Evolutionary conservation across 2,113 vertebrate species (phyloP).

Genomic region (Crypturellus undulatus): DNA sequence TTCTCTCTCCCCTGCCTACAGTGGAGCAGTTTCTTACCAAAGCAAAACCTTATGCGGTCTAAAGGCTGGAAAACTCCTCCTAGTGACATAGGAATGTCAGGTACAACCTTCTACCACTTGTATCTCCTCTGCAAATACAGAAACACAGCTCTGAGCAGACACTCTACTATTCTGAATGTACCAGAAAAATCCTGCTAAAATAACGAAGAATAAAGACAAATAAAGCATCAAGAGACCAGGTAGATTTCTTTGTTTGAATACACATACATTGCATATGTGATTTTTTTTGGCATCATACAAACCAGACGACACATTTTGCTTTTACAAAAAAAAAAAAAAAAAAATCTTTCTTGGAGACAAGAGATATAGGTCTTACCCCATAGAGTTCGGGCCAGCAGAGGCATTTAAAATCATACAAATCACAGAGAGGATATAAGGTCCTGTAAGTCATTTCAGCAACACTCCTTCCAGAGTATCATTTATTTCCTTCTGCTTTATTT

Average conservation of each 20-base stretch:
- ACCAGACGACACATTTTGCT: neutral
- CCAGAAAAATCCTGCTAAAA: neutral
- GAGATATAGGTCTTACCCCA: neutral
- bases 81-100: neutral
- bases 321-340: neutral
- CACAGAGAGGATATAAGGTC: neutral
- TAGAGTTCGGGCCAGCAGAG: neutral
- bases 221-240: neutral
- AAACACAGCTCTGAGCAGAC: neutral
- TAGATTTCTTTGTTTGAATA: slow-evolving; percentile 39
- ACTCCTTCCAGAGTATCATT: neutral
- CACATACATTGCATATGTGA: slow-evolving; percentile 25
- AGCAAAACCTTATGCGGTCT: neutral
- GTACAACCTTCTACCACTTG: neutral
- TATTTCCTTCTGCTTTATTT: neutral
- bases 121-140: neutral
- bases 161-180: neutral
- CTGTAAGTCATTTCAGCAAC: neutral
- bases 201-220: neutral
- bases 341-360: slow-evolving; percentile 10
- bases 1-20: neutral
- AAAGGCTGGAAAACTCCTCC: neutral
- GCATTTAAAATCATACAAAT: neutral
- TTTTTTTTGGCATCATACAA: slow-evolving; percentile 44
- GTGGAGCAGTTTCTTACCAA: neutral